phyloP scores from a whole-genome alignment of 2,888 invertebrate species.

The Thelaira solivaga region DNA sequence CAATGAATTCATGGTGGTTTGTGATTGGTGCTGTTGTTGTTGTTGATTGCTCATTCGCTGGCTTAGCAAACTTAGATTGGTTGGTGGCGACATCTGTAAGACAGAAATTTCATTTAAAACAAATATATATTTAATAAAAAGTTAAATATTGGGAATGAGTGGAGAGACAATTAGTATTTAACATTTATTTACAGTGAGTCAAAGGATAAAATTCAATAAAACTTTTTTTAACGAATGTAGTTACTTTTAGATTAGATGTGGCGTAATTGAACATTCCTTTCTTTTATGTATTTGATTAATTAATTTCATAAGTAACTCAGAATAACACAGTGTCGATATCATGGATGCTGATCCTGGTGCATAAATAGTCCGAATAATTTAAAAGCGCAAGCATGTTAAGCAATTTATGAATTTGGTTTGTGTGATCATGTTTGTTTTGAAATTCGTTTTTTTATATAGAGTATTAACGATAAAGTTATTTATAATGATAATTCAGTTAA shows the following conservation, averaged over 20 bases:
- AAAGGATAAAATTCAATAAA: slow-evolving; percentile 10
- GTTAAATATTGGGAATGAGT: not conserved
- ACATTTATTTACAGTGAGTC: slow-evolving; percentile 25
- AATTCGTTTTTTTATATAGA: slow-evolving; percentile 67
- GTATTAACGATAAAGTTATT: slow-evolving; percentile 12
- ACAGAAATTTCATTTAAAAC: not conserved
- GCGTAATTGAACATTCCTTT: slow-evolving; percentile 43
- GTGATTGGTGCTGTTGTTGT: slow-evolving; percentile 53
- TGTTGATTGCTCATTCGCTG: slow-evolving; percentile 69
- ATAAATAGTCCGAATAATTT: slow-evolving; percentile 65
- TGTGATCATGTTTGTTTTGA: slow-evolving; percentile 71
- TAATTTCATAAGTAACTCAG: slow-evolving; percentile 37
- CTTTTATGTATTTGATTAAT: slow-evolving; percentile 25
- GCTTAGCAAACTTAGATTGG: slow-evolving; percentile 73
- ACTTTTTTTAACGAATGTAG: slow-evolving; percentile 1
- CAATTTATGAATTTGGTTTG: slow-evolving; percentile 67
- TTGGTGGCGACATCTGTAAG: slow-evolving; percentile 81
- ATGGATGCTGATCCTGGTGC: slow-evolving; percentile 69
- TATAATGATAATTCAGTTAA: not conserved
- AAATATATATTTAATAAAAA: not conserved
- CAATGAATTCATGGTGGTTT: slow-evolving; percentile 53
- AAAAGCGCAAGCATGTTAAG: slow-evolving; percentile 74
- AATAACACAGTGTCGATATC: slow-evolving; percentile 68
- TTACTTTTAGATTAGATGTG: slow-evolving; percentile 44
- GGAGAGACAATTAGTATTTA: slow-evolving; percentile 35